Evolutionary conservation across 2,797 vertebrate genomes (phyloP), one percentile per base, ranked within the genome.

Genomic region (Scomberomorus guttatus): DNA sequence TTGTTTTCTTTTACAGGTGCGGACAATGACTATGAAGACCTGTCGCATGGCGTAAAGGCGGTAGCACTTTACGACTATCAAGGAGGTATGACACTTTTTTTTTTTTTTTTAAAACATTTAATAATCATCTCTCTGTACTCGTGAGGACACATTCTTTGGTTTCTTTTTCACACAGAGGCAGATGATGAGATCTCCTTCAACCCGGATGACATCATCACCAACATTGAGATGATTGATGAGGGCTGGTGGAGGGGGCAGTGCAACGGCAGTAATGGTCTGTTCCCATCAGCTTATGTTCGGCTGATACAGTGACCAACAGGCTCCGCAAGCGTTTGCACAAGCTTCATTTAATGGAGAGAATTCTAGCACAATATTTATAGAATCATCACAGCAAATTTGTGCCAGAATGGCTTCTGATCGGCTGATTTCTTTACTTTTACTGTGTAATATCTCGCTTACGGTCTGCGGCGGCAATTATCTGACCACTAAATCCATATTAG

Each of bases 221-320:
- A 97, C 87, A 96, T 99, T 1, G 97, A 98, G 94, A 98, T 97
- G 96, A 94, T 98, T 37, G 97, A 98, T 0, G 97, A 98, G 77
- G 97, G 96, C 80, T 99, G 98, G 98, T 98, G 98, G 98, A 95
- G 89, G 79, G 98, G 98, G 46, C 89, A 83, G 15, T 98, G 98
- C 85, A 88, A 65, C 0, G 97, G 96, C 9, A 89, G 61, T 60
- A 72, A 90, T 0, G 98, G 98, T 44, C 96, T 99, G 59, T 99
- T 99, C 77, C 98, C 98, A 20, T 94, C 97, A 10, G 93, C 96
- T 63, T 99, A 98, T 1, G 98, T 99, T 80, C 75, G 95, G 89
- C 93, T 97, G 66, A 86, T 93, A 7, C 51, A 97, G 87, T 95
- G 91, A 95, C 50, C 14, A 2, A 22, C 15, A 2, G 0, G 22